These are phyloP conservation scores for Furcifer pardalis DNA, from an alignment of 2,797 vertebrate genomes.

Conservation along the genomic window DNA sequence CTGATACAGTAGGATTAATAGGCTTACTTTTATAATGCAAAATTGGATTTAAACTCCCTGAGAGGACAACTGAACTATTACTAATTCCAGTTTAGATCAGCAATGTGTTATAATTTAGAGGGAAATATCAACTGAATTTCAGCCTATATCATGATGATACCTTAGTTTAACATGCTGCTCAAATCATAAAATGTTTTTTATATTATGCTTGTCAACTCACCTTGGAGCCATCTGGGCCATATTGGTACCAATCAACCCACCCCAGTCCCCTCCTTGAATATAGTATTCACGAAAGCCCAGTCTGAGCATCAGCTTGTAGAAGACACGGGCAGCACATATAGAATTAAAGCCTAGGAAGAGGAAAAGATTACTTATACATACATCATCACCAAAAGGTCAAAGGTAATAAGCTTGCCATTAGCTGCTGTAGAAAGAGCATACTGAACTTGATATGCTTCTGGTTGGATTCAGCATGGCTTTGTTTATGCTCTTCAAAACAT, in stretches of 20 bases:
- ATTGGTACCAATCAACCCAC: conserved; percentile 76
- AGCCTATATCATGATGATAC: accelerated
- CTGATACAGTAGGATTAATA: background rate
- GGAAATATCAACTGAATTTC: background rate
- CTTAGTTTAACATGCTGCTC: background rate
- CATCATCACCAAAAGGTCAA: too few species aligned
- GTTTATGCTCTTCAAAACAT: background rate
- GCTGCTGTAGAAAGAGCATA: background rate
- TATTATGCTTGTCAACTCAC: conserved; percentile 62
- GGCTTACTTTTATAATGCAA: background rate
- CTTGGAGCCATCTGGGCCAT: conserved; percentile 78
- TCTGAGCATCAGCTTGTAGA: conserved; percentile 78
- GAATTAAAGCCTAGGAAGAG: conserved; percentile 67
- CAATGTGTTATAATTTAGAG: background rate
- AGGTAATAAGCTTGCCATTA: background rate
- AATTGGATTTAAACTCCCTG: background rate
- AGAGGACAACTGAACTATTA: background rate
- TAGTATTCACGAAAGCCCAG: conserved; percentile 79
- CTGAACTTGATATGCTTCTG: background rate
- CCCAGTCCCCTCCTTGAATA: conserved; percentile 79
- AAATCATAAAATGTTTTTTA: conserved; percentile 1
- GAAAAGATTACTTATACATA: background rate
- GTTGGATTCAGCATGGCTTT: background rate
- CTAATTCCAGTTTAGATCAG: background rate
- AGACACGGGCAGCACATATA: conserved; percentile 72